phyloP scores from a whole-genome alignment of 2,888 invertebrate species.

The Drosophila pseudotakahashii region DNA sequence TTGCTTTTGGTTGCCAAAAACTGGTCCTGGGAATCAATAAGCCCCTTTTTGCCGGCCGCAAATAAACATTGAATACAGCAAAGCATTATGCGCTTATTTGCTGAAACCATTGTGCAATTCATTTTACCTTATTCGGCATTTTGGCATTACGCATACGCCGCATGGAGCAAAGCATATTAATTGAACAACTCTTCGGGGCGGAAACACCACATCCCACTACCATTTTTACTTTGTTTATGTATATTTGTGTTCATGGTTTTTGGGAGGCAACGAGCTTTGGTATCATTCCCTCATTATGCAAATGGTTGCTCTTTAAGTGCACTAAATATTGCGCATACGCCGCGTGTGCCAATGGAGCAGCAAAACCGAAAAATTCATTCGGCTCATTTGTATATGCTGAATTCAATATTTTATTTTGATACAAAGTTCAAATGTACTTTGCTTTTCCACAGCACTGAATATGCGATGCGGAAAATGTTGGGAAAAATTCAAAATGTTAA shows the following conservation, averaged over 20 bases:
- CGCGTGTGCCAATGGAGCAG: slow-evolving; percentile 9
- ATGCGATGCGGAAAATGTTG: background rate
- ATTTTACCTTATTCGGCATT: slow-evolving; percentile 31
- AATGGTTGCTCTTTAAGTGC: slow-evolving; percentile 47
- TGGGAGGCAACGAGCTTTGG: background rate
- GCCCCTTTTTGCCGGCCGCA: background rate
- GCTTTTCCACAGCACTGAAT: slow-evolving; percentile 5
- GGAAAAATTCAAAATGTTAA: slow-evolving; percentile 19
- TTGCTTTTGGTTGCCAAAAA: slow-evolving; percentile 6
- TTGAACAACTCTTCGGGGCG: slow-evolving; percentile 34
- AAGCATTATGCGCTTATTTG: slow-evolving; percentile 41
- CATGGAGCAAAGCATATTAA: slow-evolving; percentile 39
- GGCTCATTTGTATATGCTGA: slow-evolving; percentile 11
- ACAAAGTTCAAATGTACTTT: slow-evolving; percentile 33
- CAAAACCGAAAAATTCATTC: slow-evolving; percentile 13
- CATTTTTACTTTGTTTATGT: slow-evolving; percentile 24
- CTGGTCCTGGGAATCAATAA: slow-evolving; percentile 10
- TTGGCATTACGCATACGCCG: slow-evolving; percentile 35
- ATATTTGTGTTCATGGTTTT: slow-evolving; percentile 15
- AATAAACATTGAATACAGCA: slow-evolving; percentile 21
- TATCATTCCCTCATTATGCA: slow-evolving; percentile 47
- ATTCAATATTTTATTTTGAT: slow-evolving; percentile 45
- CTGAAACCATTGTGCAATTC: slow-evolving; percentile 33
- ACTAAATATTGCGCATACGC: slow-evolving; percentile 49
- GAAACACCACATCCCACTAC: background rate